Conservation (phyloP, 2,797 vertebrate genomes). For the Cyclura pinguis region DNA sequence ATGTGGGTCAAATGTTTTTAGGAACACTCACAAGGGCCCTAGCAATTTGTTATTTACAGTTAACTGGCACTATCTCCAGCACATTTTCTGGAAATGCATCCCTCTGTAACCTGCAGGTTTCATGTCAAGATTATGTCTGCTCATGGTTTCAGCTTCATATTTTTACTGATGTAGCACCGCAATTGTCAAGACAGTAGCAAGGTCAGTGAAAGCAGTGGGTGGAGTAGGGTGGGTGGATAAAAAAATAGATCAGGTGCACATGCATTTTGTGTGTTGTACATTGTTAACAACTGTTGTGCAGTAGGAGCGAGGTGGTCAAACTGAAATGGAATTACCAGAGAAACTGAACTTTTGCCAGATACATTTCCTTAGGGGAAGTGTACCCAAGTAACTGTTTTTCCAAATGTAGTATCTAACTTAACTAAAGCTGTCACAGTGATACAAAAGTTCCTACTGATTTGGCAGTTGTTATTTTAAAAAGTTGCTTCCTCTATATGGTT, state of each 20-base stretch:
- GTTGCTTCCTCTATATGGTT: neutral
- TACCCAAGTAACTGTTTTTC: neutral
- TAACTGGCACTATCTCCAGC: neutral
- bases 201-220: neutral
- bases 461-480: neutral
- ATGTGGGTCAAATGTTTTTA: neutral
- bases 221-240: neutral
- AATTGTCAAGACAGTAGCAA: neutral
- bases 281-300: neutral
- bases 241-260: neutral
- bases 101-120: neutral
- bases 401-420: neutral
- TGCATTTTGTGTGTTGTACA: neutral
- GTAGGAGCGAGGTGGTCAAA: neutral
- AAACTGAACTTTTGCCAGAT: neutral
- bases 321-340: neutral
- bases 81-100: neutral
- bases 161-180: too few species aligned
- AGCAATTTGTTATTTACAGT: neutral
- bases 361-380: neutral
- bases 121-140: neutral
- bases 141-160: neutral
- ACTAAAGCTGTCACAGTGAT: neutral
- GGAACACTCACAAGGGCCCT: neutral
- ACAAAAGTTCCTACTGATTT: neutral